Percentiles rank a stretch among this genome's conserved stretches.
These are phyloP conservation scores for Rhinatrema bivittatum DNA, from an alignment of 2,797 vertebrate genomes.

Conservation along the genomic window DNA sequence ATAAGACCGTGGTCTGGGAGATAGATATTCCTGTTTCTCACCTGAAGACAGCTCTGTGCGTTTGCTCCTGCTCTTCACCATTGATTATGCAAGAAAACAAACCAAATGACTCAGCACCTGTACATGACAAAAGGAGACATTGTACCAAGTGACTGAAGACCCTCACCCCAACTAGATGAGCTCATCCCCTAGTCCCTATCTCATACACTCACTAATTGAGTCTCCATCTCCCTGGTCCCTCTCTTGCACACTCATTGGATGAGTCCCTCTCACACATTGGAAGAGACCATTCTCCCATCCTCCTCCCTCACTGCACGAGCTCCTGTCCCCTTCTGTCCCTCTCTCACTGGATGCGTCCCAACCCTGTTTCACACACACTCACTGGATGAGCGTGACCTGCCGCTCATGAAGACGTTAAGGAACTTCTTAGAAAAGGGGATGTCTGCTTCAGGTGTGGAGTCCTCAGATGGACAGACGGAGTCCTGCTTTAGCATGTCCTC, in stretches of 20 bases:
- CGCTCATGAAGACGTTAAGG: conserved; percentile 95
- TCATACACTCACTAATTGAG: too few species aligned
- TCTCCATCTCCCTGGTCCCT: not conserved
- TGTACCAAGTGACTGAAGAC: not conserved
- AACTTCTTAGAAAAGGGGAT: conserved; percentile 94
- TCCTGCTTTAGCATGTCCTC: conserved; percentile 74
- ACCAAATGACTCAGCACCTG: conserved; percentile 89
- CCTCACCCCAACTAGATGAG: too few species aligned
- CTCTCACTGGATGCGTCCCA: too few species aligned
- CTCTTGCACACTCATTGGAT: not conserved
- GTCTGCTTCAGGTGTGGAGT: conserved; percentile 82
- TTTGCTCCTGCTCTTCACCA: conserved; percentile 87
- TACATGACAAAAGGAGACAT: not conserved
- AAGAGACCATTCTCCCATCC: too few species aligned
- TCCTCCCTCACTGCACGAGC: too few species aligned
- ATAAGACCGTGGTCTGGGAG: not conserved
- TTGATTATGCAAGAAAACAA: conserved; percentile 88
- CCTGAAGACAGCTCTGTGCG: conserved; percentile 89
- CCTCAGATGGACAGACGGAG: conserved; percentile 79
- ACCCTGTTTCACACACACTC: too few species aligned
- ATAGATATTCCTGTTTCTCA: conserved; percentile 31
- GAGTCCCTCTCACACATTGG: too few species aligned
- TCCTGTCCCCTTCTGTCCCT: too few species aligned
- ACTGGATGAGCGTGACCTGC: conserved; percentile 89
- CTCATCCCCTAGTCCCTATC: too few species aligned